Conservation (phyloP, 1,140 invertebrate genomes). For the Muscidifurax raptorellus region DNA sequence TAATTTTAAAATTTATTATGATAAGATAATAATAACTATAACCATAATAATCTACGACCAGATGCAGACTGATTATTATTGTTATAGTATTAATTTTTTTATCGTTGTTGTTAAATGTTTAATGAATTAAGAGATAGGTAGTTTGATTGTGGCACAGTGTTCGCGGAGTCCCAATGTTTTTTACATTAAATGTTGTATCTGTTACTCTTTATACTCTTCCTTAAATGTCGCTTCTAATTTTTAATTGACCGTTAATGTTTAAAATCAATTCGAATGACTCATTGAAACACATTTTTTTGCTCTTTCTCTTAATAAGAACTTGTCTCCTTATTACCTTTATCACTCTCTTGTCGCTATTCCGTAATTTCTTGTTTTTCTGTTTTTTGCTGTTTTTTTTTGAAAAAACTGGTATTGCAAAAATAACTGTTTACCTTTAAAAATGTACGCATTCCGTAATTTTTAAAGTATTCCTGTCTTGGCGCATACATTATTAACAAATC, state of each 20-base stretch:
- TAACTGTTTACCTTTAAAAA: not conserved
- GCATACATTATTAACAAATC: not conserved
- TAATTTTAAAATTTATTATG: constrained; percentile 18
- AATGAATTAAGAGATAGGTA: constrained; percentile 67
- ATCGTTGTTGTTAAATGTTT: constrained; percentile 52
- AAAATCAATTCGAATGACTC: not conserved
- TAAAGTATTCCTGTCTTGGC: not conserved
- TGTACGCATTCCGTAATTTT: constrained; percentile 18
- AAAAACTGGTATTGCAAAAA: not conserved
- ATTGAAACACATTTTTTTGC: constrained; percentile 7
- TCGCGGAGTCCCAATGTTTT: constrained; percentile 65
- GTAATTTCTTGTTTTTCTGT: not conserved
- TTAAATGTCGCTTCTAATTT: not conserved
- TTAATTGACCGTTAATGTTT: not conserved
- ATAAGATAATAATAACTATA: constrained; percentile 38
- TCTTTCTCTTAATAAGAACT: not conserved
- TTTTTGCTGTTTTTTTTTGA: not conserved
- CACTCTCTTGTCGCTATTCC: constrained; percentile 5
- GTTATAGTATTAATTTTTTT: constrained; percentile 53
- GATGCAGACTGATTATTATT: constrained; percentile 46
- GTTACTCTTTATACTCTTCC: constrained; percentile 8
- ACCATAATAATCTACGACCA: constrained; percentile 36
- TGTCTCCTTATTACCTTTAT: constrained; percentile 32
- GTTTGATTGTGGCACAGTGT: constrained; percentile 81
- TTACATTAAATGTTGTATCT: constrained; percentile 48